Conservation (phyloP, 2,888 invertebrate genomes). For the Callimorpha dominula region DNA sequence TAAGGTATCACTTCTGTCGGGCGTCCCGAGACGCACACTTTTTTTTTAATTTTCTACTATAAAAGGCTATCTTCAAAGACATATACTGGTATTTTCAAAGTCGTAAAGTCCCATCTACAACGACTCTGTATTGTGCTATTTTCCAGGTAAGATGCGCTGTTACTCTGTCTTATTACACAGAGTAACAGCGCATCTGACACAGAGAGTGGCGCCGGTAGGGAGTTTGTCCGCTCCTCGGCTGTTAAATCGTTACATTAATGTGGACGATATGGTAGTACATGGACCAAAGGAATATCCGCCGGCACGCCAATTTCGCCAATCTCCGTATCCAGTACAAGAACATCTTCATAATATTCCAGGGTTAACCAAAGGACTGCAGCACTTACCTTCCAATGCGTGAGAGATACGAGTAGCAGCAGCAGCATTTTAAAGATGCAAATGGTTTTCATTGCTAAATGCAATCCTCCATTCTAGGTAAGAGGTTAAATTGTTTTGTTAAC, state of each 20-base stretch:
- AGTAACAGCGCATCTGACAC: not conserved
- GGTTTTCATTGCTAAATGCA: too few relatives aligned
- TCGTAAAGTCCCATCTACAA: not conserved
- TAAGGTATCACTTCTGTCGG: too few relatives aligned
- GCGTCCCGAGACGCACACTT: too few relatives aligned
- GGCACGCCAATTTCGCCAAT: too few relatives aligned
- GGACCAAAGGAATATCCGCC: too few relatives aligned
- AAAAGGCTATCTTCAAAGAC: not conserved
- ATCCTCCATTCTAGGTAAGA: not conserved
- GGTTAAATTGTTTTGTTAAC: not conserved
- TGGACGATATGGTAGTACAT: too few relatives aligned
- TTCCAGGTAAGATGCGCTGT: not conserved
- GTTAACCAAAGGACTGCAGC: not conserved
- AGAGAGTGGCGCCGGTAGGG: not conserved
- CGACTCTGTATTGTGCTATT: not conserved
- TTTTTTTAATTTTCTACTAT: not conserved
- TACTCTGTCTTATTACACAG: too few relatives aligned
- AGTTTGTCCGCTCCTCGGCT: not conserved
- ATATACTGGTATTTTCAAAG: not conserved
- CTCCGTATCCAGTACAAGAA: too few relatives aligned
- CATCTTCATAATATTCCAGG: too few relatives aligned
- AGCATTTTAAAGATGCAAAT: not conserved
- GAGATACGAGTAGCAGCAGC: not conserved
- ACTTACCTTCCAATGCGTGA: too few relatives aligned
- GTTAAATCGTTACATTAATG: not conserved